Evolutionary conservation across 2,888 invertebrate genomes (phyloP), one percentile per base, ranked within the genome.

Genomic region (Idaea dimidiata): DNA sequence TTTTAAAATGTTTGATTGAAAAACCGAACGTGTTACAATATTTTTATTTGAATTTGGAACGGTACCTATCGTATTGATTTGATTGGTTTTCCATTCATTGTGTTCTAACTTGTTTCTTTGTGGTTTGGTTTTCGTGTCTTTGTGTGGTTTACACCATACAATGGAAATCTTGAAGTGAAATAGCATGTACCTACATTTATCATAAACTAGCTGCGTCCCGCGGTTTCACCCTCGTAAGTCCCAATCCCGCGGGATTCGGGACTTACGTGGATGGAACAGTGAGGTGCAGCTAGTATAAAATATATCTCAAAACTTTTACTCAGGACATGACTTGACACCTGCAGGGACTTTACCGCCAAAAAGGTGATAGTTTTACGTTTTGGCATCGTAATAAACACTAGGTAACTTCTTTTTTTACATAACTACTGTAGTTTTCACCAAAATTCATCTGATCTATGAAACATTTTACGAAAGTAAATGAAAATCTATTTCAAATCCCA

Each of bases 401-500:
- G n/a, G n/a, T n/a, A n/a, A n/a, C n/a, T n/a, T n/a, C n/a, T n/a
- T n/a, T n/a, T n/a, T n/a, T n/a, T n/a, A n/a, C n/a, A 24, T 24
- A 24, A 24, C 24, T 24, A 24, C 24, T 24, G 1, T 24, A 24
- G 24, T 24, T 24, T 24, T 7, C 43, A 43, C 14, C 10, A 14
- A 43, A 43, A 43, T 0, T 0, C 7, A 14, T 43, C 43, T 43
- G 43, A 14, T 10, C 14, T 8, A 43, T 24, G 24, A 10, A 43
- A 14, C 8, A 43, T 43, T 43, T 43, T 8, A 43, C 43, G 43
- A 43, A 43, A 43, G 5, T 3, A 24, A 24, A 10, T 43, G 43
- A 43, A 43, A 43, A 43, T 43, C 43, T 43, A 43, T 43, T 43
- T 43, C 43, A 43, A 43, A 43, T 43, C 43, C 43, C 43, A 43